Evolutionary conservation across 1,140 invertebrate species (phyloP).

Genomic region (Drosophila paulistorum): DNA sequence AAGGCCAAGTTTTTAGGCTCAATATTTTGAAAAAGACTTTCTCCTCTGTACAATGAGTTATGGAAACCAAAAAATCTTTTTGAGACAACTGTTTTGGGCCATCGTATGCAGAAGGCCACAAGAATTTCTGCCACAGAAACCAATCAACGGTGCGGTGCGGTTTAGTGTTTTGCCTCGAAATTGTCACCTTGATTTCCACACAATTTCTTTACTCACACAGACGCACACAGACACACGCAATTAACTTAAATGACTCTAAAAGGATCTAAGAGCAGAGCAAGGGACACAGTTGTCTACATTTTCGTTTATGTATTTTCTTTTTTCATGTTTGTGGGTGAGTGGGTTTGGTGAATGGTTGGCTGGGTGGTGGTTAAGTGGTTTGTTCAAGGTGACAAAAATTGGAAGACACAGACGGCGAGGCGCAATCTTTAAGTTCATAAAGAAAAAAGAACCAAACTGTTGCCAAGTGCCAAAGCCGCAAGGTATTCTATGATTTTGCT

Average conservation of each 20-base stretch:
- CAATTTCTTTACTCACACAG: constrained; percentile 27
- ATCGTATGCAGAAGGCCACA: constrained; percentile 24
- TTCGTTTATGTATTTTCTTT: not conserved
- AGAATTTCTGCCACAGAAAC: constrained; percentile 17
- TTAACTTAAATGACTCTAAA: constrained; percentile 77
- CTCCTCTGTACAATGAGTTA: not conserved
- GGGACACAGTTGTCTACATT: not conserved
- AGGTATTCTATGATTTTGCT: constrained; percentile 6
- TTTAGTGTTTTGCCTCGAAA: not conserved
- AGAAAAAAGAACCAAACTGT: constrained; percentile 7
- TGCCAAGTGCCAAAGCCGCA: constrained; percentile 1
- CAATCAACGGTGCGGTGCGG: not conserved
- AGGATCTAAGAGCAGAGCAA: constrained; percentile 46
- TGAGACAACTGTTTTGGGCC: not conserved
- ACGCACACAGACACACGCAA: constrained; percentile 39
- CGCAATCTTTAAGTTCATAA: constrained; percentile 24
- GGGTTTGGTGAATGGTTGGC: not conserved
- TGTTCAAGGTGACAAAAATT: constrained; percentile 65
- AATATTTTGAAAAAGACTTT: too few species aligned
- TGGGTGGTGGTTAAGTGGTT: constrained; percentile 63
- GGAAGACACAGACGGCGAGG: constrained; percentile 66
- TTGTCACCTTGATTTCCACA: constrained; percentile 30
- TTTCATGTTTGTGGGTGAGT: not conserved
- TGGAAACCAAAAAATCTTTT: not conserved
- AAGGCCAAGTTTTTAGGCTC: too few species aligned